Evolutionary conservation across 2,797 vertebrate species (phyloP).

Genomic region (Crax fasciolata): DNA sequence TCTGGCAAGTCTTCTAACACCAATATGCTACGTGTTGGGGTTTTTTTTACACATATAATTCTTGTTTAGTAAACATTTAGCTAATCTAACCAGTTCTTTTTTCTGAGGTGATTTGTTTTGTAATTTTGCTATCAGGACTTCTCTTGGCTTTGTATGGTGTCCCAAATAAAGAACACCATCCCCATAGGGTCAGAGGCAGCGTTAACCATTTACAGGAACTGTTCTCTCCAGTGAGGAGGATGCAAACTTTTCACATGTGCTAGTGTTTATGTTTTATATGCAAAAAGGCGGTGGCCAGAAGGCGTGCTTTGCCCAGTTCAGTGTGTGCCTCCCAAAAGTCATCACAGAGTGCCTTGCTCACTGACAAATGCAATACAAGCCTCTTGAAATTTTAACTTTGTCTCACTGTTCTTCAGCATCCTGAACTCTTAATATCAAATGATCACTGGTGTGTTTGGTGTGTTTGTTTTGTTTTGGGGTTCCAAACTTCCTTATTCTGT

Average conservation of each 20-base stretch:
- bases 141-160: neutral
- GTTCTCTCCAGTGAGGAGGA: neutral
- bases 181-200: neutral
- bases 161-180: neutral
- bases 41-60: neutral
- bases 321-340: neutral
- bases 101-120: neutral
- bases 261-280: neutral
- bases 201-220: neutral
- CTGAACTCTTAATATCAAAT: neutral
- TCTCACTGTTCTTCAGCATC: neutral
- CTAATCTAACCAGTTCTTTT: neutral
- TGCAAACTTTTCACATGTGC: accelerated
- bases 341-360: neutral
- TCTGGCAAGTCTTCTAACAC: neutral
- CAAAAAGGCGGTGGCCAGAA: neutral
- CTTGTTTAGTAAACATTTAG: neutral
- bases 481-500: neutral
- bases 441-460: neutral
- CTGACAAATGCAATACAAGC: constrained; percentile 61
- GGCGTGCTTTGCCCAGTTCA: neutral
- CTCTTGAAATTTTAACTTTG: constrained; percentile 8
- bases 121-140: neutral
- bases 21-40: neutral
- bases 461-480: neutral